A percentile compares a stretch with the other conserved stretches of the same genome.
phyloP scores from a whole-genome alignment of 2,797 vertebrate species.

The Gymnothorax reevesii region DNA sequence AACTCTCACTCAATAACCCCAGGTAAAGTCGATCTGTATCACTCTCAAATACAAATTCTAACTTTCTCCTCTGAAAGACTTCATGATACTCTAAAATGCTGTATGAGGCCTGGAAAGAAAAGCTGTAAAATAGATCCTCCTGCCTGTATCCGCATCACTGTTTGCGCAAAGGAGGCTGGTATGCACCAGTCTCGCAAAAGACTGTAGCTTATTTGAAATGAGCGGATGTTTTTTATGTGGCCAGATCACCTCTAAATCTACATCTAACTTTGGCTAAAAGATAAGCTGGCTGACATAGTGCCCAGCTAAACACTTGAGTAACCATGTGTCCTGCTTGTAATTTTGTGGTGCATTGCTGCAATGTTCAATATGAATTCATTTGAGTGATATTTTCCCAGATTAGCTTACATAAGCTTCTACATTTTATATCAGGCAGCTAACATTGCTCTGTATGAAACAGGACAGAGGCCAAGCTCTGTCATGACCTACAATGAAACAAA shows the following conservation, averaged over 20 bases:
- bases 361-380: too few species aligned
- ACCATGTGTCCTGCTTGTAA: too few species aligned
- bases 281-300: too few species aligned
- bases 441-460: not conserved
- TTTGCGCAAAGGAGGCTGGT: conserved; percentile 11
- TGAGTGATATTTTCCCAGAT: too few species aligned
- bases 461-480: conserved; percentile 33
- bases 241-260: too few species aligned
- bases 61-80: not conserved
- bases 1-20: conserved; percentile 69
- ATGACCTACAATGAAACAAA: conserved; percentile 29
- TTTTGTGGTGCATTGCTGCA: too few species aligned
- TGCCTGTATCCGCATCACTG: not conserved
- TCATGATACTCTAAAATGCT: not conserved
- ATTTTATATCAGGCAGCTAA: not conserved
- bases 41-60: not conserved
- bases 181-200: conserved; percentile 35
- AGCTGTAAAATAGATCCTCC: conserved; percentile 9
- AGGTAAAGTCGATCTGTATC: conserved; percentile 59
- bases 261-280: too few species aligned
- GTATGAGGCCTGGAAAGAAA: not conserved
- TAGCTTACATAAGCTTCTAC: too few species aligned
- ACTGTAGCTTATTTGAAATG: not conserved
- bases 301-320: too few species aligned
- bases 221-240: too few species aligned